Conservation (phyloP, 2,888 invertebrate species). For the Adela reaumurella region DNA sequence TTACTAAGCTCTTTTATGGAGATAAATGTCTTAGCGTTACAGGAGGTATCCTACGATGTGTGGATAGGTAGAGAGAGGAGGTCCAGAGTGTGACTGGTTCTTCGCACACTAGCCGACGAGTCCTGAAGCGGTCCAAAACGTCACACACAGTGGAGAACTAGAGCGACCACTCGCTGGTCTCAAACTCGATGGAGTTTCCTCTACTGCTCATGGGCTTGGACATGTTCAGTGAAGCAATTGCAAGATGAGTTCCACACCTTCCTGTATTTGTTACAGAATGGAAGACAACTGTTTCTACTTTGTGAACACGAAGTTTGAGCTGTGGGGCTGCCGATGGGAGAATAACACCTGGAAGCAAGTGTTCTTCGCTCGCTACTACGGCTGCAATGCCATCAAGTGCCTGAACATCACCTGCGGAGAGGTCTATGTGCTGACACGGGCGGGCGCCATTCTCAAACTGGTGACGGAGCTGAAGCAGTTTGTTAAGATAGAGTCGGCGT, state of each 20-base stretch:
- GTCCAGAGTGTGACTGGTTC: too few species aligned
- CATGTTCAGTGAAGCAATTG: conserved; percentile 1
- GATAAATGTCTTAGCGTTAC: too few species aligned
- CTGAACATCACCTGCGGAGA: conserved; percentile 15
- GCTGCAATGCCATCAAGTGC: conserved; percentile 9
- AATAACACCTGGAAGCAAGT: conserved; percentile 11
- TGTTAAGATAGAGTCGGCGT: neutral
- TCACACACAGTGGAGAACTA: too few species aligned
- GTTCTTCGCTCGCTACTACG: conserved; percentile 16
- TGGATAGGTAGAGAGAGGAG: too few species aligned
- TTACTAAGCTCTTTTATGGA: too few species aligned
- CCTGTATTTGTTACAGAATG: conserved; percentile 17
- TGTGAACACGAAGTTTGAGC: conserved; percentile 10
- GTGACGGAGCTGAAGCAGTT: conserved; percentile 1
- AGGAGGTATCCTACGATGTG: too few species aligned
- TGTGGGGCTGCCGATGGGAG: conserved; percentile 11
- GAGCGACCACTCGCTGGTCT: too few species aligned
- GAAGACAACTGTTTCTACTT: conserved; percentile 18
- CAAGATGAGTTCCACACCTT: conserved; percentile 1
- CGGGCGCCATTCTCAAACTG: conserved; percentile 16
- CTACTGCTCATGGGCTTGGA: too few species aligned
- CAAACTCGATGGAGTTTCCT: too few species aligned
- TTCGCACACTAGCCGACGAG: too few species aligned
- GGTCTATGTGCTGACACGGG: conserved; percentile 18
- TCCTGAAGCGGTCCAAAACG: too few species aligned